Percentiles rank a stretch among this genome's conserved stretches.
These are phyloP conservation scores for Alectoris magna DNA, from an alignment of 2,797 vertebrate genomes.

Conservation along the genomic window DNA sequence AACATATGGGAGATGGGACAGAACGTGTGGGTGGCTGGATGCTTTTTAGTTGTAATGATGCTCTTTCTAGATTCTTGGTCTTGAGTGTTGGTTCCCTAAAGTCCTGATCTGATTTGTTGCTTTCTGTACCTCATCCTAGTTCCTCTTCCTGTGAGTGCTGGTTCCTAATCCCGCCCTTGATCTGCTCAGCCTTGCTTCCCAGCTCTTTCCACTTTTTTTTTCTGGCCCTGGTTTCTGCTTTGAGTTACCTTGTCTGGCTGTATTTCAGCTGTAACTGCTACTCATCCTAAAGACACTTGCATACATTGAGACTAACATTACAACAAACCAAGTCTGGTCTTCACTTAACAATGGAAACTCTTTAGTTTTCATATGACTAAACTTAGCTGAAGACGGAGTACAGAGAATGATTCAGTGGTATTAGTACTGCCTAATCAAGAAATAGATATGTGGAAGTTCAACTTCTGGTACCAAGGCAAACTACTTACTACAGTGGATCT, in stretches of 20 bases:
- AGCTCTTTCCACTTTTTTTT: neutral
- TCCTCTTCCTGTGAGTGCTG: neutral
- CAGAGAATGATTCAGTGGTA: neutral
- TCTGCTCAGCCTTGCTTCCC: neutral
- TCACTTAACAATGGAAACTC: neutral
- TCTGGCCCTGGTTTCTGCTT: neutral
- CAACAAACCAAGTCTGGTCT: neutral
- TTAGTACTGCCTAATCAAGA: neutral
- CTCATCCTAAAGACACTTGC: neutral
- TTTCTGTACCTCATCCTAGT: neutral
- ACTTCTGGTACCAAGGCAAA: neutral
- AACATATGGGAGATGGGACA: neutral
- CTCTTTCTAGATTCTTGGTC: neutral
- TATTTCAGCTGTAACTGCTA: neutral
- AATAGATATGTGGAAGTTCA: neutral
- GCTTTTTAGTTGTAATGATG: neutral
- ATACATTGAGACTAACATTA: neutral
- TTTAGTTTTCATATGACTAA: neutral
- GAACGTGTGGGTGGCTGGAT: neutral
- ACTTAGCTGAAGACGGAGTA: neutral
- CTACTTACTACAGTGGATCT: neutral
- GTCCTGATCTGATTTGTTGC: neutral
- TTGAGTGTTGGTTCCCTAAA: neutral
- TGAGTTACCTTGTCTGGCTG: neutral
- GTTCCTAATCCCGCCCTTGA: neutral